Base-by-base conservation (phyloP, 2,113 vertebrate genomes). In the Triplophysa rosa region DNA sequence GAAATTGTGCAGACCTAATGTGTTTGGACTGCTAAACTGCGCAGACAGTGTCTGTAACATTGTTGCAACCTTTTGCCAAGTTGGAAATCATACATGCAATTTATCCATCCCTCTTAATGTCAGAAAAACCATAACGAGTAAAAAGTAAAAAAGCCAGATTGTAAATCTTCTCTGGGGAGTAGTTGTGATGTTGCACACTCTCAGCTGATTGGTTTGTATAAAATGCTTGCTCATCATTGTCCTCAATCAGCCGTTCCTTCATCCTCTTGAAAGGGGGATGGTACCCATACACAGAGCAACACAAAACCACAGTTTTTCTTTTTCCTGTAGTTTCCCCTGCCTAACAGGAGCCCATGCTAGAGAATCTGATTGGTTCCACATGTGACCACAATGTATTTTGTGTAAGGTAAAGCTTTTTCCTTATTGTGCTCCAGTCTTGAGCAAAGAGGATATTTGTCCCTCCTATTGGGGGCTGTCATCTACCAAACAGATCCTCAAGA, bases 341-440 rank as follows among this genome's bases (percentile, higher is more conserved):
- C 59, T 71, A 61, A 29, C 72, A 66, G 29, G 16, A 80, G 78
- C 62, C 52, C 58, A 63, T 37, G 23, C 79, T 67, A 56, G 45
- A 84, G 68, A 66, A 56, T 45, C 54, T 63, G 77, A 80, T 79
- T 21, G 71, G 66, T 84, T 82, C 72, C 83, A 84, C 67, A 84
- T 70, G 82, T 77, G 45, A 80, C 82, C 80, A 71, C 83, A 82
- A 47, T 45, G 42, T 45, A 75, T 76, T 77, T 47, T 45, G 56
- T 65, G 45, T 23, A 16, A n/a, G 47, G 26, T 65, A 26, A 19
- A 58, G 54, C 54, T 52, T 52, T 52, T 8, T 9, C 54, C 54
- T 58, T 58, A n/a, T 7, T 73, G 33, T 59, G 69, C 29, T 73
- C 10, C 14, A 72, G 61, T 23, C 5, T 80, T 33, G 14, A 33